A percentile compares a stretch with the other conserved stretches of the same genome.
phyloP scores from a whole-genome alignment of 2,888 invertebrate species.

The Chironomus riparius region DNA sequence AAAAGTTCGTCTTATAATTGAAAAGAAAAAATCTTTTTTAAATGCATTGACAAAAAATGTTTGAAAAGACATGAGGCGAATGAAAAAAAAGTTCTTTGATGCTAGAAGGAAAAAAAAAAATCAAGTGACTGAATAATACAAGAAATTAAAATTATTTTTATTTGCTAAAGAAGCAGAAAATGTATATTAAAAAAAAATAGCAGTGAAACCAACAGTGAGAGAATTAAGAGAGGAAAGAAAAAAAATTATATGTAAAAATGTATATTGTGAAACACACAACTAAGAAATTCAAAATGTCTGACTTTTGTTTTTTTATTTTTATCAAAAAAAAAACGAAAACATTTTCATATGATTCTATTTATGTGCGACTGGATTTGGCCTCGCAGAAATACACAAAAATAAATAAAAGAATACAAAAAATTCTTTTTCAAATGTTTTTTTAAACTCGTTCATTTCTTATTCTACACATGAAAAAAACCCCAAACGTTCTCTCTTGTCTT shows the following conservation, averaged over 20 bases:
- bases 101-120: background rate
- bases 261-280: slow-evolving; percentile 24
- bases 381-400: background rate
- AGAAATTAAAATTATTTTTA: too few species aligned
- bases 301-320: slow-evolving; percentile 24
- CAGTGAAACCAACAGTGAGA: slow-evolving; percentile 6
- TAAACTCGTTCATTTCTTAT: too few species aligned
- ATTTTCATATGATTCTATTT: slow-evolving; percentile 22
- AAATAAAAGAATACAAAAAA: too few species aligned
- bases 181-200: background rate
- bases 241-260: slow-evolving; percentile 13
- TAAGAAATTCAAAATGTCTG: slow-evolving; percentile 26
- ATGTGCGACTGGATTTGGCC: background rate
- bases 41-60: too few species aligned
- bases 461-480: too few species aligned
- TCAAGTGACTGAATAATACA: slow-evolving; percentile 10
- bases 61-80: too few species aligned
- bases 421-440: too few species aligned
- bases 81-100: background rate
- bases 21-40: too few species aligned
- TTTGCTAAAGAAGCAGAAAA: slow-evolving; percentile 8
- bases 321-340: slow-evolving; percentile 5
- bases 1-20: too few species aligned
- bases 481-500: too few species aligned
- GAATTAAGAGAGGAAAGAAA: slow-evolving; percentile 16